Evolutionary conservation across 2,113 vertebrate genomes (phyloP).

Genomic region (Notarius lentiginosus): DNA sequence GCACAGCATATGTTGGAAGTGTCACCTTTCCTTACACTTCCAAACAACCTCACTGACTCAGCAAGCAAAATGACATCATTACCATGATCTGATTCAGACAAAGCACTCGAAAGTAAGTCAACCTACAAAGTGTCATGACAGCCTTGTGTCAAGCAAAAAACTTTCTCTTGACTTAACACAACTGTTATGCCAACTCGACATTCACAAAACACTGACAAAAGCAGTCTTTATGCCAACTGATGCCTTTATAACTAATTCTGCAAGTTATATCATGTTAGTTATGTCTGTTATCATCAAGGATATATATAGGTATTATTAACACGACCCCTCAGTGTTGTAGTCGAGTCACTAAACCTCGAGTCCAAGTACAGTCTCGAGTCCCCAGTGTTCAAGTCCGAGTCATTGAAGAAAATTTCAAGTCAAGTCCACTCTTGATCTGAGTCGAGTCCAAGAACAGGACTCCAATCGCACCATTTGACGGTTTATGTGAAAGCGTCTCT

Average conservation of each 20-base stretch:
- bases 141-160: background rate
- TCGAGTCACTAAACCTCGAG: too few species aligned
- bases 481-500: too few species aligned
- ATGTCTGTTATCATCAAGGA: background rate
- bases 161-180: background rate
- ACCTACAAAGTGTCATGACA: background rate
- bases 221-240: background rate
- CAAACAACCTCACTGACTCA: background rate
- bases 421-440: too few species aligned
- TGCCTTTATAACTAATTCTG: background rate
- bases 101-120: background rate
- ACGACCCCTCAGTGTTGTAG: too few species aligned
- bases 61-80: background rate
- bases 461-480: too few species aligned
- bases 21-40: background rate
- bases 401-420: too few species aligned
- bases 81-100: background rate
- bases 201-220: background rate
- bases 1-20: background rate
- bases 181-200: background rate
- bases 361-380: too few species aligned
- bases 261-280: background rate
- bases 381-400: too few species aligned
- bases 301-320: background rate
- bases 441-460: too few species aligned